These are phyloP conservation scores for Simalia tracyae DNA, from an alignment of 2,797 vertebrate species.

Conservation along the genomic window DNA sequence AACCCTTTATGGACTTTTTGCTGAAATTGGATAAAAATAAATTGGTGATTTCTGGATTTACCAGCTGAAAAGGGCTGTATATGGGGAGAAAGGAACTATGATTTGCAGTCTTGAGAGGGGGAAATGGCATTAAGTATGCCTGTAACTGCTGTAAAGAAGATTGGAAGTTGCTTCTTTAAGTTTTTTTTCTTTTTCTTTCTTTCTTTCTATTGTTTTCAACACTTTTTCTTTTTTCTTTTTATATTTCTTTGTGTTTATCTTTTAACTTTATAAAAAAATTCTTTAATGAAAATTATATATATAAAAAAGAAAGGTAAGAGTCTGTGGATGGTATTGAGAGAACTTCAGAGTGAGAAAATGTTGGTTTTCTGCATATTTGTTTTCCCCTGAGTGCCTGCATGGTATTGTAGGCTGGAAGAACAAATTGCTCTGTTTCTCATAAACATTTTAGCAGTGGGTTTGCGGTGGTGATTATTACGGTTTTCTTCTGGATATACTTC, in stretches of 20 bases:
- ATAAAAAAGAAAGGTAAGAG: neutral
- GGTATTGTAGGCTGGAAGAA: fast-evolving
- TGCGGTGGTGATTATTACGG: neutral
- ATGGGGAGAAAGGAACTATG: neutral
- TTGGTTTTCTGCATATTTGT: neutral
- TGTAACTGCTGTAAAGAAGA: neutral
- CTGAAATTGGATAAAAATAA: neutral
- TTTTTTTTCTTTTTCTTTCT: neutral
- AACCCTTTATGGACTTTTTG: neutral
- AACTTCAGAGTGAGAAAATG: neutral
- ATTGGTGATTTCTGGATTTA: neutral
- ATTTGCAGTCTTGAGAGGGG: neutral
- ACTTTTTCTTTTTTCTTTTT: neutral
- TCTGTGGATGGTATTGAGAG: neutral
- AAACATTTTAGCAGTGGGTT: neutral
- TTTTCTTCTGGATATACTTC: neutral
- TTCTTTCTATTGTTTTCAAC: neutral
- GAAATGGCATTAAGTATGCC: neutral
- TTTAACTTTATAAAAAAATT: neutral
- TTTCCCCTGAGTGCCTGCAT: neutral
- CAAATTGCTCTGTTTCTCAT: too few species aligned
- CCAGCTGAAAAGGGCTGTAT: neutral
- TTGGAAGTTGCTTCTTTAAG: neutral
- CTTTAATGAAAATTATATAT: too few species aligned
- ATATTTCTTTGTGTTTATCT: neutral